phyloP scores from a whole-genome alignment of 2,888 invertebrate species.

The Noctua fimbriata region DNA sequence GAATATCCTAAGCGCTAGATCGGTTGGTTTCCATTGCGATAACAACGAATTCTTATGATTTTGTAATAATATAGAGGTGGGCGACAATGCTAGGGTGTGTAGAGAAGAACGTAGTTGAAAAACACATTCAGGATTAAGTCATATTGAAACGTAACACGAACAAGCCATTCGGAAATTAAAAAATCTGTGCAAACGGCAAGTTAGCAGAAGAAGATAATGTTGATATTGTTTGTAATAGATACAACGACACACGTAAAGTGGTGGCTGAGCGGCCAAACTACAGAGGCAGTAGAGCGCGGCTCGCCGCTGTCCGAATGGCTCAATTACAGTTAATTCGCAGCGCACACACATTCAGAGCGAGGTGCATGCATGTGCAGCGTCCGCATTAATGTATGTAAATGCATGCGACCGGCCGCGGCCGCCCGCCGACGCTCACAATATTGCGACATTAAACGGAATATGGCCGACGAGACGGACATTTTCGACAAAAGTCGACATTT shows the following conservation, averaged over 20 bases:
- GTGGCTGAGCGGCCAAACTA: slow-evolving; percentile 77
- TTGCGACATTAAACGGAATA: slow-evolving; percentile 90
- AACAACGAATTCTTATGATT: slow-evolving; percentile 68
- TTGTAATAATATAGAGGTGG: slow-evolving; percentile 38
- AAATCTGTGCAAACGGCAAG: slow-evolving; percentile 47
- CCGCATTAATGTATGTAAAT: slow-evolving; percentile 90
- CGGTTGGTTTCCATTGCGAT: slow-evolving; percentile 76
- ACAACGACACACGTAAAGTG: slow-evolving; percentile 67
- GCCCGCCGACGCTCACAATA: slow-evolving; percentile 87
- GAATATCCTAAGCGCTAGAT: slow-evolving; percentile 83
- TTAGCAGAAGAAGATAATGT: slow-evolving; percentile 62
- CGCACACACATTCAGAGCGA: slow-evolving; percentile 88
- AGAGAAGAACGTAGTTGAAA: background rate
- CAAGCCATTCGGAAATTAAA: slow-evolving; percentile 5
- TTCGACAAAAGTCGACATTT: slow-evolving; percentile 88
- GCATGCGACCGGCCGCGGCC: slow-evolving; percentile 87
- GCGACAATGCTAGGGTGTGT: slow-evolving; percentile 1
- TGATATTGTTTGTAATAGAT: slow-evolving; percentile 70
- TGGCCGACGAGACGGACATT: slow-evolving; percentile 88
- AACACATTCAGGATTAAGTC: slow-evolving; percentile 1
- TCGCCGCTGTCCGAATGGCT: slow-evolving; percentile 88
- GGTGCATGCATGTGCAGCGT: slow-evolving; percentile 87
- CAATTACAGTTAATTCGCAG: slow-evolving; percentile 90
- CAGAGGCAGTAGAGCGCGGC: slow-evolving; percentile 82
- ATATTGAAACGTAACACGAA: slow-evolving; percentile 8